Evolutionary conservation across 2,113 vertebrate species (phyloP), one percentile per base, ranked within the genome.

Genomic region (Catagonus wagneri): DNA sequence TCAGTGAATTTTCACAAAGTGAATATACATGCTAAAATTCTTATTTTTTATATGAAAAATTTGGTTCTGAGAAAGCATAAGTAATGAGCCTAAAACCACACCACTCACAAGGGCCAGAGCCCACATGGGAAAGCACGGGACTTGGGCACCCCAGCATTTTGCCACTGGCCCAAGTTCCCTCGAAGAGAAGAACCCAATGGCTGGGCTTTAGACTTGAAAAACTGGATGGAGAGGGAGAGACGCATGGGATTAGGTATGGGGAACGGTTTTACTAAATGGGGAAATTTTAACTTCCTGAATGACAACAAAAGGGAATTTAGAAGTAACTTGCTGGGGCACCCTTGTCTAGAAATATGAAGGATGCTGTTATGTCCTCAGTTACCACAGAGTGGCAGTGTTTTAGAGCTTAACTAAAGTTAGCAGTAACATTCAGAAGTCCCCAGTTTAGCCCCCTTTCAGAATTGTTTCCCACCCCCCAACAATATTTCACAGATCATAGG

Each of bases 301-400:
- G 66, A 86, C 10, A 27, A 5, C 1, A 0, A 36, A 80, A 54
- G 14, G 36, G 32, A 75, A 79, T 66, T 92, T 44, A 60, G 44
- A 81, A 89, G 66, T 13, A 50, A 75, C 34, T 78, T 83, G 39
- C 74, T 58, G 16, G 63, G 81, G 61, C 36, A 85, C 52, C 34
- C 19, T 27, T 16, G 8, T 92, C 6, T 13, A n/a, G 1, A 61
- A 63, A 80, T 27, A 89, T 4, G 69, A 54, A 86, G 22, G 17
- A 60, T 13, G 2, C 12, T 78, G 89, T 16, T 86, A 81, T 91
- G 95, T 93, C 71, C 94, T n/a, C n/a, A 44, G n/a, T 83, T 71
- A 95, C 98, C 98, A 98, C 98, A 98, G 93, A 92, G 98, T 98
- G 98, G 98, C 98, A 98, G 97, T 98, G 98, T 97, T 97, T 94